Evolutionary conservation across 2,797 vertebrate species (phyloP), one percentile per base, ranked within the genome.

Genomic region (Sebastes baramenuke): DNA sequence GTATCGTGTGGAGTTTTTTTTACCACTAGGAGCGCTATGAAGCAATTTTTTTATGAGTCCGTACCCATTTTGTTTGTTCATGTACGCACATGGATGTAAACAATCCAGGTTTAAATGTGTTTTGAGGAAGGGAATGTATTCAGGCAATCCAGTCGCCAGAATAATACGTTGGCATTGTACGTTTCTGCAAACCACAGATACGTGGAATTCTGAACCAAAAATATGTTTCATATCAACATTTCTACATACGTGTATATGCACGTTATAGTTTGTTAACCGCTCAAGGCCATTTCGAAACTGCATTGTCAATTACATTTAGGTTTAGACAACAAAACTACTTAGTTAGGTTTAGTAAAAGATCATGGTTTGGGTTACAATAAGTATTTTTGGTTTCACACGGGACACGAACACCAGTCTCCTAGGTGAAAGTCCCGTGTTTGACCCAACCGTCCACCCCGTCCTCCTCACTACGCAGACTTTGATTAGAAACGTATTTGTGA

Each of bases 11-110:
- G 30, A 32, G 30, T 32, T 32, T 32, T 32, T 32, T 32, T 1
- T 1, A 32, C 30, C 30, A 32, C 30, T 32, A 32, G 8, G 30
- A 32, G 30, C 30, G 8, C 36, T 42, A 42, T 42, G 38, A 0
- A 42, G 13, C 38, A 42, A 42, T 42, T 0, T 42, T 42, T 16
- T 42, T 42, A 6, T 16, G 38, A 42, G 38, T 42, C 1, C 1
- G 13, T 0, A 0, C 38, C 38, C 13, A 0, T 42, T 42, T 42
- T 42, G 38, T 0, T 42, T 14, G 38, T 16, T 42, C 5, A 0
- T 14, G 13, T 42, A 1, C 5, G 38, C 13, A 42, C 38, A 49
- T 49, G 61, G 32, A 64, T 34, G 32, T 64, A 22, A 64, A 62
- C 9, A 32, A 62, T 60, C 58, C 58, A 30, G 27, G 25, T 29